Conservation (phyloP, 2,113 vertebrate genomes). For the Puffinus mauretanicus region DNA sequence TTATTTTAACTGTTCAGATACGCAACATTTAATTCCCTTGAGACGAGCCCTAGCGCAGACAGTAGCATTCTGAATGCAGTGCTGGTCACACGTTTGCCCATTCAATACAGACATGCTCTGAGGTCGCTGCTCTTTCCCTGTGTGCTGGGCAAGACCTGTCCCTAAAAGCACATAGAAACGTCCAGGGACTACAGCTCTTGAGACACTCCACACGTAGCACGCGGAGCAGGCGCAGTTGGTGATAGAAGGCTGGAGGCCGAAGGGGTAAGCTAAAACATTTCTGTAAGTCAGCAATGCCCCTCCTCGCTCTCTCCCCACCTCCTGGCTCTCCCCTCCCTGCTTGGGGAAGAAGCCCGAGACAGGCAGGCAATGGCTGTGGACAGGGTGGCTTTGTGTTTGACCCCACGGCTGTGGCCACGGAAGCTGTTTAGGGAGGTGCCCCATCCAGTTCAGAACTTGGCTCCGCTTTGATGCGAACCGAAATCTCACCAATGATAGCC, state of each 20-base stretch:
- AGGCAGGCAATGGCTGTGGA: not conserved
- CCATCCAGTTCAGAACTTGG: not conserved
- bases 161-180: not conserved
- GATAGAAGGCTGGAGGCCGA: not conserved
- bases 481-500: not conserved
- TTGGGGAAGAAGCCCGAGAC: accelerated
- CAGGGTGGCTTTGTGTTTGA: not conserved
- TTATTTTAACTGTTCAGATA: not conserved
- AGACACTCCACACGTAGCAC: not conserved
- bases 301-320: not conserved
- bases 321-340: not conserved
- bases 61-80: not conserved
- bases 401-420: not conserved
- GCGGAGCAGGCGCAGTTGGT: not conserved
- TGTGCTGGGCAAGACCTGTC: not conserved
- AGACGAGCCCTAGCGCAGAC: not conserved
- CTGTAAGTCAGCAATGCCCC: not conserved
- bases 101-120: not conserved
- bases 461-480: accelerated
- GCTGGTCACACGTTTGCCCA: not conserved
- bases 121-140: not conserved
- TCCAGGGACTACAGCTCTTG: not conserved
- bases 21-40: not conserved
- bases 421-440: not conserved
- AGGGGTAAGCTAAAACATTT: not conserved